Evolutionary conservation across 2,888 invertebrate genomes (phyloP).

Genomic region (Lobophora halterata): DNA sequence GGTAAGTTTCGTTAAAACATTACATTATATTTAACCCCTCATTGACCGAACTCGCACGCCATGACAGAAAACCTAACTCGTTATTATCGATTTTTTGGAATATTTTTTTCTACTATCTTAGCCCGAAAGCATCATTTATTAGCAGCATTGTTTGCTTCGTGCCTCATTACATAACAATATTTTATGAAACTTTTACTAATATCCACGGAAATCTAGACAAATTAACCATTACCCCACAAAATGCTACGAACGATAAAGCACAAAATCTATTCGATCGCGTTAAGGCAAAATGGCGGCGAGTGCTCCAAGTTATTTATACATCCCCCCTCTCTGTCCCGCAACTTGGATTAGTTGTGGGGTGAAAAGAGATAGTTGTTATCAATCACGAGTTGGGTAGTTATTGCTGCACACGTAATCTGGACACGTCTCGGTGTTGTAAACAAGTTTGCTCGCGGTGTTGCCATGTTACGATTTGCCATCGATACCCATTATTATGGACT

Average conservation of each 20-base stretch:
- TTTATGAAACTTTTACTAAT: too few relatives aligned
- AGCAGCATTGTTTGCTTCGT: not conserved
- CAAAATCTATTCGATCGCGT: constrained; percentile 60
- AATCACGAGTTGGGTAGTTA: constrained; percentile 59
- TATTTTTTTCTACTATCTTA: constrained; percentile 46
- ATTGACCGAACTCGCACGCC: constrained; percentile 34
- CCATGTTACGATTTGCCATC: constrained; percentile 39
- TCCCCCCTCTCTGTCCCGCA: constrained; percentile 53
- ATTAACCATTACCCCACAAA: constrained; percentile 30
- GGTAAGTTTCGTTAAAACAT: constrained; percentile 50
- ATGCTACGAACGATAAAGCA: constrained; percentile 46
- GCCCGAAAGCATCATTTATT: constrained; percentile 26
- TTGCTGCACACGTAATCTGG: constrained; percentile 76
- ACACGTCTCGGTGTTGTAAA: constrained; percentile 78
- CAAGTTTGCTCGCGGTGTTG: constrained; percentile 57
- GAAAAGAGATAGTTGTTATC: constrained; percentile 58
- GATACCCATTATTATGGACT: constrained; percentile 13
- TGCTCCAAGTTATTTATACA: constrained; percentile 69
- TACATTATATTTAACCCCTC: constrained; percentile 15
- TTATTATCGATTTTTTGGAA: constrained; percentile 42
- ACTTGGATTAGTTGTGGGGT: constrained; percentile 23
- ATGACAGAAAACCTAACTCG: constrained; percentile 32
- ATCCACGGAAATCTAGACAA: not conserved
- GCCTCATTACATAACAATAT: constrained; percentile 21
- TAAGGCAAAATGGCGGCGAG: constrained; percentile 76